Evolutionary conservation across 2,113 vertebrate genomes (phyloP), one percentile per base, ranked within the genome.

Genomic region (Corvus moneduloides): DNA sequence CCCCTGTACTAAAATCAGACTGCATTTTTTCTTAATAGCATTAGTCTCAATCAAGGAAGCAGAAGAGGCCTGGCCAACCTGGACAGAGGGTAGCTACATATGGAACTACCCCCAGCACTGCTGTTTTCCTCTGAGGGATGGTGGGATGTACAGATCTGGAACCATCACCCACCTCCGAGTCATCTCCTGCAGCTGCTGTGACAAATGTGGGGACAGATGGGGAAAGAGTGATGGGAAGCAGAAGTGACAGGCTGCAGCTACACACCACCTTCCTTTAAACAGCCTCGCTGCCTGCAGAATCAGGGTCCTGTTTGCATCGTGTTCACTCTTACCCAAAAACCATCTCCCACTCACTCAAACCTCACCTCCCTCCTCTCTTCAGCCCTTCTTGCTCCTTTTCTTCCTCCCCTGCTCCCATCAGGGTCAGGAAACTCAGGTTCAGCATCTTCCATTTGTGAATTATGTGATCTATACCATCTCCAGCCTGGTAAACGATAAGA

Each of bases 401-500:
- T 54, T 66, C 56, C 52, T 58, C 79, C 33, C 10, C 27, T 6
- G 3, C 35, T 35, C 26, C 49, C 8, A 27, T 35, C 14, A 94
- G 39, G 49, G 52, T 68, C 64, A 77, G 76, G 46, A 89, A 92
- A 90, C 33, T 54, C 37, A 55, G 24, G 55, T 80, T 88, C 84
- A 93, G 87, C 87, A 74, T 62, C 92, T 94, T 91, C 59, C 35
- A 58, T 78, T 72, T n/a, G 11, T 88, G 75, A 84, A 90, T 96
- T 74, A 59, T 10, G 9, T 88, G 79, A 94, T 94, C 95, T 94
- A 85, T 80, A 74, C 9, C 9, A 32, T 54, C 55, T 89, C 69
- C 52, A 76, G 52, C 61, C 71, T 54, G 66, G 91, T 87, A 79
- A 81, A 91, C 80, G 78, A 1, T 55, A 87, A 71, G 62, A 35